phyloP scores from a whole-genome alignment of 1,140 invertebrate species.

The Pseudobourletiella spinata region DNA sequence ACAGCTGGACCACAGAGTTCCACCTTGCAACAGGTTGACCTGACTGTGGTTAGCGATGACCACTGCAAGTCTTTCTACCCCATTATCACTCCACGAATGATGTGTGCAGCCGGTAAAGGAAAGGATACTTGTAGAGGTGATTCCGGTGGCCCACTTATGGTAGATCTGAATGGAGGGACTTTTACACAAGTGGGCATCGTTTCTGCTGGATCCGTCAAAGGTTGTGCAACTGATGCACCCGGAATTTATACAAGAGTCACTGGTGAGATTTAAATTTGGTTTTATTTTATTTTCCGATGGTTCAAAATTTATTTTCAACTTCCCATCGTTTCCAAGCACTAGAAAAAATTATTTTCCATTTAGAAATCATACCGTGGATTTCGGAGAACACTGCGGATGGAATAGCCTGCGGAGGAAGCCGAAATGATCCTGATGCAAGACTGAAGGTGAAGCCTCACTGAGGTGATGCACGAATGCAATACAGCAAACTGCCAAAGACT shows the following conservation, averaged over 20 bases:
- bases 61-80: constrained; percentile 18
- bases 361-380: neutral
- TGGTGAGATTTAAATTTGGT: neutral
- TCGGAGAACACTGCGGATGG: neutral
- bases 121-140: constrained; percentile 24
- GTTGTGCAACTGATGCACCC: neutral
- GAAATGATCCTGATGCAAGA: no score
- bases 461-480: no score
- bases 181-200: neutral
- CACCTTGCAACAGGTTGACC: constrained; percentile 15
- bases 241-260: neutral
- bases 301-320: neutral
- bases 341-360: no score
- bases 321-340: neutral
- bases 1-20: constrained; percentile 16
- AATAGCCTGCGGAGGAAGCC: no score
- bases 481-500: no score
- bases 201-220: neutral
- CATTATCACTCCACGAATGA: constrained; percentile 20
- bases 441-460: no score
- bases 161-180: neutral
- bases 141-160: neutral
- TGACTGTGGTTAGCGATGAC: constrained; percentile 22
- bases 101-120: constrained; percentile 19
- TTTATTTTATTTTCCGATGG: neutral